These are phyloP conservation scores for Diplazon laetatorius DNA, from an alignment of 2,888 invertebrate species.

Conservation along the genomic window DNA sequence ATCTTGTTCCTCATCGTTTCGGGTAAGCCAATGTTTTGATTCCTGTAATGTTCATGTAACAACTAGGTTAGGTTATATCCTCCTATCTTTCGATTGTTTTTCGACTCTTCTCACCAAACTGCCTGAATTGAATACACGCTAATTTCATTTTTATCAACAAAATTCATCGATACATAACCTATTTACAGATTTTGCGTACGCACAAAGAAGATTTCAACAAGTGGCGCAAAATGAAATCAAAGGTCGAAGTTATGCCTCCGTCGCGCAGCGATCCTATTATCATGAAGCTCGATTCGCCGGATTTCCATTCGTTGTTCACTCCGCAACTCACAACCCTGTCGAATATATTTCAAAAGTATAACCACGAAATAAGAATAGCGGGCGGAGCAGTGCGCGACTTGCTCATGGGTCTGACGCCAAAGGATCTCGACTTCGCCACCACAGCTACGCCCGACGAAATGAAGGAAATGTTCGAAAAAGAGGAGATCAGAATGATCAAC, in stretches of 20 bases:
- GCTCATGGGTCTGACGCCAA: conserved; percentile 90
- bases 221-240: conserved; percentile 68
- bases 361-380: conserved; percentile 95
- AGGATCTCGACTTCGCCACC: conserved; percentile 99
- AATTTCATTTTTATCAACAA: too few relatives aligned
- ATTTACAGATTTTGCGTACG: conserved; percentile 34
- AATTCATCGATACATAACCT: too few relatives aligned
- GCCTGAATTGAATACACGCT: neutral
- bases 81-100: neutral
- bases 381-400: conserved; percentile 98
- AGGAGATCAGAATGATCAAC: conserved; percentile 96
- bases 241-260: conserved; percentile 74
- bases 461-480: conserved; percentile 94
- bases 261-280: conserved; percentile 87
- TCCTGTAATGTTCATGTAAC: neutral
- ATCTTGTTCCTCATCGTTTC: conserved; percentile 32
- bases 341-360: conserved; percentile 90
- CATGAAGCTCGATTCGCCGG: conserved; percentile 88
- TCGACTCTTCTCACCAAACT: too few relatives aligned
- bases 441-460: conserved; percentile 98
- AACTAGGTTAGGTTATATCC: neutral
- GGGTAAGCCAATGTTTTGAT: conserved; percentile 52
- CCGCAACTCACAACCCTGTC: conserved; percentile 90
- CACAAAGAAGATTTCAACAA: conserved; percentile 40
- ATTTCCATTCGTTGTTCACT: conserved; percentile 91